A percentile compares a stretch with the other conserved stretches of the same genome.
These are phyloP conservation scores for Ascidia mentula DNA, from an alignment of 23 tunicate species.

Conservation along the genomic window DNA sequence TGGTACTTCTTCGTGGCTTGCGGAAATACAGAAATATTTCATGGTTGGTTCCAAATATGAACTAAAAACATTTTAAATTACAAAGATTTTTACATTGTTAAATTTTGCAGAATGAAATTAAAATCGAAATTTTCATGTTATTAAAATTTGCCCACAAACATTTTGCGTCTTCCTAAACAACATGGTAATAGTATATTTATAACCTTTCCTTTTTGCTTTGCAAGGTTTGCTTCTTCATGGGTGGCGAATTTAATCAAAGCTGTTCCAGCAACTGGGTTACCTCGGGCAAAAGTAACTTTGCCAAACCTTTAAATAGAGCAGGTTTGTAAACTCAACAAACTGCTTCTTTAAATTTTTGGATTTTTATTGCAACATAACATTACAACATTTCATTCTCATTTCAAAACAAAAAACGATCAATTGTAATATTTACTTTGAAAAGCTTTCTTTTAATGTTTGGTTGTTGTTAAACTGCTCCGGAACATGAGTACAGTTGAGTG, in stretches of 20 bases:
- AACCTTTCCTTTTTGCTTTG: slow-evolving; percentile 67
- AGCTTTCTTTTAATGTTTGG: slow-evolving; percentile 42
- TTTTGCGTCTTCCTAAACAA: background rate
- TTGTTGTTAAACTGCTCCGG: slow-evolving; percentile 50
- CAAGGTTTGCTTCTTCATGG: slow-evolving; percentile 45
- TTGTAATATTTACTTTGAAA: slow-evolving; percentile 33
- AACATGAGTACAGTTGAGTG: slow-evolving; percentile 45
- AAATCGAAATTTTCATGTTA: background rate
- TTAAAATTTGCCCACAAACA: background rate
- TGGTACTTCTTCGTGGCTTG: background rate
- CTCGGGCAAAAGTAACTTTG: slow-evolving; percentile 17
- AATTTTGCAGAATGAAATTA: background rate
- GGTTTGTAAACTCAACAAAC: too few species aligned
- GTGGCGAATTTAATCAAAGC: slow-evolving; percentile 42
- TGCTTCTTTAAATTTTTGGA: too few species aligned
- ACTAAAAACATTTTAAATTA: background rate
- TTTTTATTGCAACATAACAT: too few species aligned
- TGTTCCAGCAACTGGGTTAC: slow-evolving; percentile 21
- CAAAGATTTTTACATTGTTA: background rate
- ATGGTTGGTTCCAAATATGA: background rate
- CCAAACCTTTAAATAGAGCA: slow-evolving; percentile 41
- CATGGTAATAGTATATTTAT: background rate
- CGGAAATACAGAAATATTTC: background rate
- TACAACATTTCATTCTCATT: too few species aligned
- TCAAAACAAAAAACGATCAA: too few species aligned